A percentile compares a stretch with the other conserved stretches of the same genome.
Evolutionary conservation across 1,140 invertebrate genomes (phyloP).

Genomic region (Chymomyza costata): DNA sequence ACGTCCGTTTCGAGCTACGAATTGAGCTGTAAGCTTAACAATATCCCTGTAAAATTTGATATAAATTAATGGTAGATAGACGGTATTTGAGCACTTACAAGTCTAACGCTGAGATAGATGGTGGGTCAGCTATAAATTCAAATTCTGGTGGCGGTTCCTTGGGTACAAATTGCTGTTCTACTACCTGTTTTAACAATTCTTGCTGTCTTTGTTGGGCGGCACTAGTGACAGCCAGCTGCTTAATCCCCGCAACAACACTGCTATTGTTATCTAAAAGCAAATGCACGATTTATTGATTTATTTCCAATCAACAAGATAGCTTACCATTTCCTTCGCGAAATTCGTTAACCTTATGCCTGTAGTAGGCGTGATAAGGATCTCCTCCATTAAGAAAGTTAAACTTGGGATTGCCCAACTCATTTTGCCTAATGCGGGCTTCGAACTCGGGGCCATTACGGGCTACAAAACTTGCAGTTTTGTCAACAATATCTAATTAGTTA

Average conservation of each 20-base stretch:
- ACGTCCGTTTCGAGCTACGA: slow-evolving; percentile 98
- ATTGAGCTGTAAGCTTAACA: slow-evolving; percentile 98
- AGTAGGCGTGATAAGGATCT: slow-evolving; percentile 99
- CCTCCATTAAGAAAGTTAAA: slow-evolving; percentile 98
- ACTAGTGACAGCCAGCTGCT: slow-evolving; percentile 79
- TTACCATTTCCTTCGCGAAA: slow-evolving; percentile 92
- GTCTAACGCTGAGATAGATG: slow-evolving; percentile 98
- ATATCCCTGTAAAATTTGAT: slow-evolving; percentile 86
- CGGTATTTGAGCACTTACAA: slow-evolving; percentile 78
- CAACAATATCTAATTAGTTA: slow-evolving; percentile 90
- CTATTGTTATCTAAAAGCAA: slow-evolving; percentile 44
- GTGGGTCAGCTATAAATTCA: slow-evolving; percentile 98
- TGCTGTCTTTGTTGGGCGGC: slow-evolving; percentile 89
- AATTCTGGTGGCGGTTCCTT: slow-evolving; percentile 97
- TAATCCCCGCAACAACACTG: slow-evolving; percentile 58
- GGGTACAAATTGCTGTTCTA: slow-evolving; percentile 90
- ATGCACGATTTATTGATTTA: not conserved
- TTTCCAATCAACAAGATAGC: not conserved
- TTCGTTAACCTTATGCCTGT: slow-evolving; percentile 98
- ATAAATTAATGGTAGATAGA: not conserved
- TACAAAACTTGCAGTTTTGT: slow-evolving; percentile 98
- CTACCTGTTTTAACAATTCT: slow-evolving; percentile 90
- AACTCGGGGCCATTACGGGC: slow-evolving; percentile 99
- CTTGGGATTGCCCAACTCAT: slow-evolving; percentile 97
- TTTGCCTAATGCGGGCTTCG: slow-evolving; percentile 96